Evolutionary conservation across 2,888 invertebrate genomes (phyloP).

Genomic region (Pimpla rufipes): DNA sequence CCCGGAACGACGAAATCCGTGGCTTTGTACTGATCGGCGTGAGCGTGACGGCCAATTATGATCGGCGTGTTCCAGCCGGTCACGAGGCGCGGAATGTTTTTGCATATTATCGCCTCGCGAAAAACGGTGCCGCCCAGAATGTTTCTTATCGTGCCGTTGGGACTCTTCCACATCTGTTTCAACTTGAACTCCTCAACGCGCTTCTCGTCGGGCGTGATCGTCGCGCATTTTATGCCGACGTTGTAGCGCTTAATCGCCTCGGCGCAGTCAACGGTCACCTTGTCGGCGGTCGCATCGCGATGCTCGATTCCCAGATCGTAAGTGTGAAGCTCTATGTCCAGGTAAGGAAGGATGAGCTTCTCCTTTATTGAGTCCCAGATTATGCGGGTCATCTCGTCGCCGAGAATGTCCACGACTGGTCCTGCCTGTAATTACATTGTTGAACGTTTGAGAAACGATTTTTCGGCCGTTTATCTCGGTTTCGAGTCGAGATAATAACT

Average conservation of each 20-base stretch:
- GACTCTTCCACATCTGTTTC: constrained; percentile 96
- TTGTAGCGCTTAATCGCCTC: constrained; percentile 98
- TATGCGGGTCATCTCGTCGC: constrained; percentile 99
- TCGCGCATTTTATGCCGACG: constrained; percentile 99
- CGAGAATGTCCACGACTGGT: constrained; percentile 96
- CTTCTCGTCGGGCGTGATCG: constrained; percentile 99
- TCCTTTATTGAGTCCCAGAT: constrained; percentile 99
- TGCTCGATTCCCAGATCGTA: constrained; percentile 98
- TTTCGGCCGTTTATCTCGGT: too few species aligned
- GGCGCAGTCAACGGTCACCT: constrained; percentile 98
- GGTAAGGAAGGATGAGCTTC: constrained; percentile 97
- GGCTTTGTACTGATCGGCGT: constrained; percentile 99
- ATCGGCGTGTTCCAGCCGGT: constrained; percentile 98
- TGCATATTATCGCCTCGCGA: constrained; percentile 95
- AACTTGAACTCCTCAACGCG: constrained; percentile 96
- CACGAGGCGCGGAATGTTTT: constrained; percentile 98
- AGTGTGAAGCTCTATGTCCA: constrained; percentile 97
- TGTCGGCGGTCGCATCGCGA: constrained; percentile 96
- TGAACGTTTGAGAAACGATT: too few species aligned
- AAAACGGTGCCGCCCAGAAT: constrained; percentile 94
- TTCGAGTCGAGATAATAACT: too few species aligned
- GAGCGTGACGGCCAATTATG: constrained; percentile 99
- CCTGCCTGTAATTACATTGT: constrained; percentile 87
- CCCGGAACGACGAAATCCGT: constrained; percentile 98
- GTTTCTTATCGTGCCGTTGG: constrained; percentile 95